Base-by-base conservation (phyloP, 92 coral and sea anemone species). In the Porites lobata region DNA sequence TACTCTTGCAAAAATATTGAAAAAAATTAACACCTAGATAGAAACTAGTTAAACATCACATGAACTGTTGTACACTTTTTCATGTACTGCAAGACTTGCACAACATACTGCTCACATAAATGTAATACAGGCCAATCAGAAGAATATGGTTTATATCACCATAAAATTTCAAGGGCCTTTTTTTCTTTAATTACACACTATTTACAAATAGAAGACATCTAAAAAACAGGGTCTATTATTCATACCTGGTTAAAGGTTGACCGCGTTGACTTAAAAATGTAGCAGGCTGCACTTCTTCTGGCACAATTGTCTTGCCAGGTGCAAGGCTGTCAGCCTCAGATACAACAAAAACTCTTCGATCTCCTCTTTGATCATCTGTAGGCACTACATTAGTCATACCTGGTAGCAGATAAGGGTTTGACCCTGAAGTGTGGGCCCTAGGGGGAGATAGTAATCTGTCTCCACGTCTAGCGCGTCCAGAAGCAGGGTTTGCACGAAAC, bases 401-500 rank as follows among this genome's bases (percentile, higher is more conserved):
- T 69, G 94, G 91, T 71, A 69, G 88, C 17, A 91, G 88, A 88
- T 91, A 91, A 13, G 94, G 84, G 74, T 86, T 90, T 9, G 32
- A 68, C 22, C 65, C 89, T 54, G 56, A 59, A 38, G 83, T 69
- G 15, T 65, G 66, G 51, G 77, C 81, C 9, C 69, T 20, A 32
- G 64, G 75, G 4, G 83, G 29, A 63, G 79, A 9, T 6, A 66
- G 70, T 53, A 83, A 61, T 13, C 68, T 50, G 47, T 62, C 79
- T 21, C 86, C 79, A 15, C 63, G 79, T 22, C 80, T 79, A 78
- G 91, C 87, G 24, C 89, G 83, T n/a, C 96, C 93, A 56, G 90
- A 85, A 21, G 89, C 70, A 29, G 96, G 96, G 50, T 95, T 95
- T 63, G 98, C 98, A 57, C 88, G 52, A 81, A 95, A 91, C 98